Evolutionary conservation across 2,113 vertebrate genomes (phyloP).

Genomic region (Nannospalax galili): DNA sequence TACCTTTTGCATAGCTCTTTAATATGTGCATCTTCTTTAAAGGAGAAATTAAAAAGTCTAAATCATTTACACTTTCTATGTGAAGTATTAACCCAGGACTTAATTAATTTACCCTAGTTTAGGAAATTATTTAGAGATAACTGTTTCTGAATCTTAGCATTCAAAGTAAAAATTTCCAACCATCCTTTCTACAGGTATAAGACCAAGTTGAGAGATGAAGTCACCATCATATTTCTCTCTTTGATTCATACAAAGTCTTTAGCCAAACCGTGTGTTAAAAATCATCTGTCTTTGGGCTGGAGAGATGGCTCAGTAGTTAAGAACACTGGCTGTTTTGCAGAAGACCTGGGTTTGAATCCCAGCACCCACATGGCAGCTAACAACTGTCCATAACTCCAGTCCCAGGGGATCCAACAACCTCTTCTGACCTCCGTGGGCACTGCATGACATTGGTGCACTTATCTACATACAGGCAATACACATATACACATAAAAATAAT

Average conservation of each 20-base stretch:
- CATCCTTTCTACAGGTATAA: background rate
- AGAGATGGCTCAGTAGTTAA: no score
- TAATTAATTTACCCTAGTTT: background rate
- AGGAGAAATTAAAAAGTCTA: slow-evolving; percentile 1
- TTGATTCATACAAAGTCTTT: background rate
- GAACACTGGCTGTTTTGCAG: no score
- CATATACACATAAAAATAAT: no score
- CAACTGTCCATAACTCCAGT: no score
- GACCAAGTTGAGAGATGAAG: background rate
- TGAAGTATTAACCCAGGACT: background rate
- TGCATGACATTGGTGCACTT: no score
- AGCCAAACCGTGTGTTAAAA: background rate
- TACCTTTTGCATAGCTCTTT: background rate
- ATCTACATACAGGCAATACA: no score
- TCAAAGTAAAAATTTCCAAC: background rate
- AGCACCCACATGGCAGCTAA: no score
- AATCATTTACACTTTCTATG: background rate
- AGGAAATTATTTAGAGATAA: slow-evolving; percentile 42
- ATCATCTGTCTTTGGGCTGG: background rate
- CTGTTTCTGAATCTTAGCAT: background rate
- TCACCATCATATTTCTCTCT: background rate
- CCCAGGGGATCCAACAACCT: no score
- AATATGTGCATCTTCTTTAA: background rate
- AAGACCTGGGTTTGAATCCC: no score
- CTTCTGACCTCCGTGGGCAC: no score